These are phyloP conservation scores for Circaetus gallicus DNA, from an alignment of 2,113 vertebrate species.

Conservation along the genomic window DNA sequence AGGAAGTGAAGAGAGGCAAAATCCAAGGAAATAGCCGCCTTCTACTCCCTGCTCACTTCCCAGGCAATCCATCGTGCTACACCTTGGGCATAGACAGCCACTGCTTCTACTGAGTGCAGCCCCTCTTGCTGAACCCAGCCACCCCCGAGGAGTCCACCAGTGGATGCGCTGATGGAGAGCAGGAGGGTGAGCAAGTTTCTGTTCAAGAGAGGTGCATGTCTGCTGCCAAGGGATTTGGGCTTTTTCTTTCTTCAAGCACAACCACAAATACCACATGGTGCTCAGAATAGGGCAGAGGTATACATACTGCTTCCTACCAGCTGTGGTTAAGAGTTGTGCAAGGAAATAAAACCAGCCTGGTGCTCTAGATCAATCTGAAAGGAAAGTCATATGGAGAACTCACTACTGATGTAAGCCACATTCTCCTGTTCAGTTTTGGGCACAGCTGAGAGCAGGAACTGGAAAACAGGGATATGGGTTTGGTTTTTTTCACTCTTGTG, in stretches of 20 bases:
- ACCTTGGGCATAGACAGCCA: not conserved
- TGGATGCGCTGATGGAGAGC: rapidly evolving
- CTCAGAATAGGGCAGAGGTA: not conserved
- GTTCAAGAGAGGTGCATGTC: not conserved
- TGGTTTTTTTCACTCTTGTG: not conserved
- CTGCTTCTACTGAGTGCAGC: not conserved
- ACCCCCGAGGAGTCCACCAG: not conserved
- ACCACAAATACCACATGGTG: not conserved
- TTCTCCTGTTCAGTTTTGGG: not conserved
- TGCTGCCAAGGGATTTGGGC: not conserved
- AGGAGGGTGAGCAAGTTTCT: not conserved
- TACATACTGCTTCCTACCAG: not conserved
- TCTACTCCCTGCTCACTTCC: not conserved
- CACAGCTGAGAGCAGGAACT: not conserved
- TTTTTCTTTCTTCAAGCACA: not conserved
- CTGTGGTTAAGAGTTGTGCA: not conserved
- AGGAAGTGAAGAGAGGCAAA: not conserved
- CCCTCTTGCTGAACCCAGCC: not conserved
- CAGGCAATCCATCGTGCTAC: not conserved
- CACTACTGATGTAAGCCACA: not conserved
- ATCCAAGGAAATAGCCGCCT: not conserved
- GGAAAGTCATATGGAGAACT: not conserved
- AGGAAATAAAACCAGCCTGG: not conserved
- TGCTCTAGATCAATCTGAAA: not conserved
- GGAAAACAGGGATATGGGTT: not conserved